Evolutionary conservation across 2,797 vertebrate species (phyloP).

Genomic region (Pipistrellus pipistrellus): DNA sequence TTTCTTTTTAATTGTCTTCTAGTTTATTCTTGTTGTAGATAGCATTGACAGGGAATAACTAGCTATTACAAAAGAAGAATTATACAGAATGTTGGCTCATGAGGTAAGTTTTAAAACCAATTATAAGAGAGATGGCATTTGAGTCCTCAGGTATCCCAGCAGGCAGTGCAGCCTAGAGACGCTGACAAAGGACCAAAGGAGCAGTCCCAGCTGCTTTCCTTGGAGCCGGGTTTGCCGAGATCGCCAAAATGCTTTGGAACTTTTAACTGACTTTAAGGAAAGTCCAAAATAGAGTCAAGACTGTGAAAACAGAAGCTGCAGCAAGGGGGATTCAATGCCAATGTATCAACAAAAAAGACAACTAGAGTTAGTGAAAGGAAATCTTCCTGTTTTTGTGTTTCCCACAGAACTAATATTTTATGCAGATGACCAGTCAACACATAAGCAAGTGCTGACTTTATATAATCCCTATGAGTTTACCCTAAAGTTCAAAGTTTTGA

Average conservation of each 20-base stretch:
- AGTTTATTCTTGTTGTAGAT: constrained; percentile 98
- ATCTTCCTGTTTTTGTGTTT: constrained; percentile 99
- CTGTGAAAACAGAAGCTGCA: constrained; percentile 89
- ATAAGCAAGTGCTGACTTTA: constrained; percentile 99
- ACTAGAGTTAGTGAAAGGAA: constrained; percentile 99
- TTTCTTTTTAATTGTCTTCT: constrained; percentile 76
- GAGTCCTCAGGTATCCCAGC: constrained; percentile 45
- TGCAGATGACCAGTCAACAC: constrained; percentile 98
- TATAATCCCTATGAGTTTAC: constrained; percentile 99
- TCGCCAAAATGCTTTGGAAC: constrained; percentile 91
- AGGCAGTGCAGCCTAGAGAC: constrained; percentile 82
- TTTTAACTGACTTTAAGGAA: constrained; percentile 88
- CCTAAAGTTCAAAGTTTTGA: constrained; percentile 99
- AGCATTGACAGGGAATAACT: constrained; percentile 97
- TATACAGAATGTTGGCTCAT: constrained; percentile 98
- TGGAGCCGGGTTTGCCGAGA: constrained; percentile 81
- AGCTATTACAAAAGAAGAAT: constrained; percentile 96
- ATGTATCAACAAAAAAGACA: constrained; percentile 99
- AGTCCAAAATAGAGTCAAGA: constrained; percentile 89
- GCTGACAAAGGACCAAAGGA: constrained; percentile 80
- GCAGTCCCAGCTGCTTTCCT: constrained; percentile 73
- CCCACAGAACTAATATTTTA: constrained; percentile 99
- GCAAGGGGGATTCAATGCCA: constrained; percentile 93
- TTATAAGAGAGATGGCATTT: neutral
- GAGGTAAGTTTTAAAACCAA: constrained; percentile 90